A percentile compares a stretch with the other conserved stretches of the same genome.
phyloP scores from a whole-genome alignment of 2,113 vertebrate genomes.

The Sturnira hondurensis region DNA sequence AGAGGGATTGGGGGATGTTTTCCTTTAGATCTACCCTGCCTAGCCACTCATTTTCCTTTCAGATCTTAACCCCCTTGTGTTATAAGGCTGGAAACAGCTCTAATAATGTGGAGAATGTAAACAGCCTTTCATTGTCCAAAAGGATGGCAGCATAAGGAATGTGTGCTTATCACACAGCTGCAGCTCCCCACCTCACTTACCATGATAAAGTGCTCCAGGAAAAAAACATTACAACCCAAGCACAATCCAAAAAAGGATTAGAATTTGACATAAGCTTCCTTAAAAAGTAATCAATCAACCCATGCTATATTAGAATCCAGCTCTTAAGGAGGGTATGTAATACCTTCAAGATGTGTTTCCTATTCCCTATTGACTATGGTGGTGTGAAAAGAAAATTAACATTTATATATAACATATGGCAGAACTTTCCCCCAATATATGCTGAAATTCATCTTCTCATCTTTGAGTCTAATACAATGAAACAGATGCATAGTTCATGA shows the following conservation, averaged over 20 bases:
- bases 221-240: constrained; percentile 92
- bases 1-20: neutral
- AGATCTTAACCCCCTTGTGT: constrained; percentile 80
- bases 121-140: constrained; percentile 89
- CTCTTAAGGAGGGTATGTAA: constrained; percentile 89
- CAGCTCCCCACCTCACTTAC: constrained; percentile 93
- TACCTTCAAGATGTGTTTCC: constrained; percentile 91
- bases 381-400: constrained; percentile 39
- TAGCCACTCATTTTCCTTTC: constrained; percentile 72
- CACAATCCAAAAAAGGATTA: constrained; percentile 95
- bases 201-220: constrained; percentile 90
- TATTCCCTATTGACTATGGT: constrained; percentile 72
- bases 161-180: constrained; percentile 92
- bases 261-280: constrained; percentile 95
- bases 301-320: constrained; percentile 88
- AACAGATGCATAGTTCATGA: neutral
- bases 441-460: neutral
- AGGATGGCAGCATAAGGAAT: constrained; percentile 86
- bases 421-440: constrained; percentile 66
- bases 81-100: constrained; percentile 84
- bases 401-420: constrained; percentile 49
- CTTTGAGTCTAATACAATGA: neutral
- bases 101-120: constrained; percentile 88
- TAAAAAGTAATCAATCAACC: constrained; percentile 96
- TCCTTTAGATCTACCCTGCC: constrained; percentile 52